phyloP scores from a whole-genome alignment of 2,888 invertebrate genomes.

The Lissocephala sabroskyi region DNA sequence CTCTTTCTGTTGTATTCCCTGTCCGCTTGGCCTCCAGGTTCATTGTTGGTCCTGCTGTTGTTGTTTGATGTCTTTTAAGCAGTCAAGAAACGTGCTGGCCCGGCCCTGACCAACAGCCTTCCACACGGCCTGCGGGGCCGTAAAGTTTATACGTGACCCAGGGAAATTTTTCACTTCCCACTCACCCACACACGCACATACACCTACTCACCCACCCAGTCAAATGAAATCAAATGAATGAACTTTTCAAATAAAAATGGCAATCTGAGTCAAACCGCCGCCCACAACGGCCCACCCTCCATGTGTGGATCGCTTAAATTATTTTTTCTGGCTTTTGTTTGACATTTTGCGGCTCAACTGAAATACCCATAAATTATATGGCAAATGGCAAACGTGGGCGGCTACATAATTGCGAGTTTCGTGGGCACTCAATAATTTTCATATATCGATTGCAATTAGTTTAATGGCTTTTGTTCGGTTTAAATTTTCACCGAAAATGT shows the following conservation, averaged over 20 bases:
- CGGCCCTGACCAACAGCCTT: neutral
- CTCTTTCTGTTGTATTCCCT: constrained; percentile 26
- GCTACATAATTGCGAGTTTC: constrained; percentile 21
- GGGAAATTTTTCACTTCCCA: constrained; percentile 42
- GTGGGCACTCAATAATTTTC: constrained; percentile 2
- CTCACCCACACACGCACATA: constrained; percentile 2
- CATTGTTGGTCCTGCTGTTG: constrained; percentile 15
- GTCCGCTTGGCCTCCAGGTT: constrained; percentile 9
- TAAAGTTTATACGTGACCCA: constrained; percentile 48
- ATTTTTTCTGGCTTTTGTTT: constrained; percentile 26
- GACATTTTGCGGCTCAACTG: constrained; percentile 18
- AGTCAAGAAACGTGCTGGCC: constrained; percentile 14
- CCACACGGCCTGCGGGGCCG: constrained; percentile 7
- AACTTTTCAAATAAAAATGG: constrained; percentile 52
- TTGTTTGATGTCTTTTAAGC: constrained; percentile 37
- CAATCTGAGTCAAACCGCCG: constrained; percentile 29
- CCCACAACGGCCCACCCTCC: constrained; percentile 18
- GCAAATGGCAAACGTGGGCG: too few relatives aligned
- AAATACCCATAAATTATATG: constrained; percentile 29
- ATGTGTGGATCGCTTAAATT: constrained; percentile 16
- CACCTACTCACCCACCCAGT: neutral
- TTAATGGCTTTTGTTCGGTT: too few relatives aligned
- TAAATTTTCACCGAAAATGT: neutral
- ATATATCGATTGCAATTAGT: constrained; percentile 26
- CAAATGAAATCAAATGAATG: constrained; percentile 47